phyloP scores from a whole-genome alignment of 2,888 invertebrate genomes.

The Hirtodrosophila cameraria region DNA sequence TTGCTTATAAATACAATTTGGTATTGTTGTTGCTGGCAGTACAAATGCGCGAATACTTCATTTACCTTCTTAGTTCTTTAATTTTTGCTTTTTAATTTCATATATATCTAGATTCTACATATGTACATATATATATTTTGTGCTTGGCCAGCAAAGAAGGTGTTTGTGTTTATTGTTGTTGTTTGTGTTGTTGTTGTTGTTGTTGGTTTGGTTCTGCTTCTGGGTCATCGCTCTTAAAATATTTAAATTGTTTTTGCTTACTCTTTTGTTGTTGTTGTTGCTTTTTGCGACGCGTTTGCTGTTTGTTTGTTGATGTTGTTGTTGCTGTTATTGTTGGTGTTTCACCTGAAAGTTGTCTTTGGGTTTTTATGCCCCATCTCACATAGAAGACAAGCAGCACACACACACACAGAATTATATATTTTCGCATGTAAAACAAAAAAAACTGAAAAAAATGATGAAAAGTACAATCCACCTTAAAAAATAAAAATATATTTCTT shows the following conservation, averaged over 20 bases:
- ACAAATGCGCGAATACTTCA: constrained; percentile 48
- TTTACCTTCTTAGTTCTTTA: constrained; percentile 32
- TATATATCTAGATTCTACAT: too few species aligned
- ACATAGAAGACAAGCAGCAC: constrained; percentile 68
- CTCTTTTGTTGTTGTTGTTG: constrained; percentile 27
- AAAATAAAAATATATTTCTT: constrained; percentile 1
- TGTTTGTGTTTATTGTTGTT: constrained; percentile 62
- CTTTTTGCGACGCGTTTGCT: constrained; percentile 25
- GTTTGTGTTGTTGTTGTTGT: constrained; percentile 31
- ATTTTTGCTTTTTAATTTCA: constrained; percentile 32
- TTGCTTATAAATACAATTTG: constrained; percentile 2
- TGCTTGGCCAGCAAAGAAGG: constrained; percentile 65
- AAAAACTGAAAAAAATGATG: constrained; percentile 24
- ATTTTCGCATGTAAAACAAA: constrained; percentile 56
- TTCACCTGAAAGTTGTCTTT: constrained; percentile 81
- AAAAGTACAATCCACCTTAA: constrained; percentile 63
- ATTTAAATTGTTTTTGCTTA: constrained; percentile 73
- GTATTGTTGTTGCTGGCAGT: constrained; percentile 17
- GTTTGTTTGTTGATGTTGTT: constrained; percentile 11
- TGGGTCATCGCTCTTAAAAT: constrained; percentile 81
- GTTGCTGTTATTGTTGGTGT: constrained; percentile 47
- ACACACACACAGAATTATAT: constrained; percentile 3
- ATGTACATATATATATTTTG: constrained; percentile 31
- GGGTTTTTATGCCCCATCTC: constrained; percentile 67
- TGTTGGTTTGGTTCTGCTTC: constrained; percentile 60